Conservation (phyloP, 2,888 invertebrate species). For the Trachelus iudaicus region DNA sequence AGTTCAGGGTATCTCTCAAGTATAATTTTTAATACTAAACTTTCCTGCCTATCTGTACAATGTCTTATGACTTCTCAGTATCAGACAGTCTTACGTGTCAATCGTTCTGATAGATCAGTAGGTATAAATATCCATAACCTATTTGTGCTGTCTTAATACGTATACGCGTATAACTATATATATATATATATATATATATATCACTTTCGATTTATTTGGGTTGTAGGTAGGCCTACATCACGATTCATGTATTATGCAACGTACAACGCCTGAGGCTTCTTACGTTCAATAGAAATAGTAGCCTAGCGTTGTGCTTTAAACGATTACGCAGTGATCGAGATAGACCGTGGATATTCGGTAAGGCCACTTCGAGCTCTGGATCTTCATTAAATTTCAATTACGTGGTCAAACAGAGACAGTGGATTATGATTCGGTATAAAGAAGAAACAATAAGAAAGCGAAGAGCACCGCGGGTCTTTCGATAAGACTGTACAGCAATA, state of each 20-base stretch:
- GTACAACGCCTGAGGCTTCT: neutral
- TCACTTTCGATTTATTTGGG: slow-evolving; percentile 5
- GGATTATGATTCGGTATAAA: neutral
- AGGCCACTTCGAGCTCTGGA: neutral
- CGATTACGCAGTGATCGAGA: neutral
- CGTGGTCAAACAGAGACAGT: neutral
- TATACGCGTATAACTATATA: neutral
- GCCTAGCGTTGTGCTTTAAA: neutral
- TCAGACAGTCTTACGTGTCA: neutral
- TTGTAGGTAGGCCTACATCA: neutral
- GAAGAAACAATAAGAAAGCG: too few relatives aligned
- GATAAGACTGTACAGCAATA: neutral
- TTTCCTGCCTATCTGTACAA: neutral
- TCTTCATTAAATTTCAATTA: neutral
- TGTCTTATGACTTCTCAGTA: neutral
- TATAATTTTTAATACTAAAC: neutral
- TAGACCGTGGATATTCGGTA: neutral
- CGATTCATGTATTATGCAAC: neutral
- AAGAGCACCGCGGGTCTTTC: neutral
- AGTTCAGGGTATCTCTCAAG: neutral
- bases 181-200: neutral
- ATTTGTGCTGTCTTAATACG: neutral
- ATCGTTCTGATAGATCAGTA: neutral
- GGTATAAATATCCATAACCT: neutral
- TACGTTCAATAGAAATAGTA: slow-evolving; percentile 1